Evolutionary conservation across 2,797 vertebrate genomes (phyloP), one percentile per base, ranked within the genome.

Genomic region (Euthynnus affinis): DNA sequence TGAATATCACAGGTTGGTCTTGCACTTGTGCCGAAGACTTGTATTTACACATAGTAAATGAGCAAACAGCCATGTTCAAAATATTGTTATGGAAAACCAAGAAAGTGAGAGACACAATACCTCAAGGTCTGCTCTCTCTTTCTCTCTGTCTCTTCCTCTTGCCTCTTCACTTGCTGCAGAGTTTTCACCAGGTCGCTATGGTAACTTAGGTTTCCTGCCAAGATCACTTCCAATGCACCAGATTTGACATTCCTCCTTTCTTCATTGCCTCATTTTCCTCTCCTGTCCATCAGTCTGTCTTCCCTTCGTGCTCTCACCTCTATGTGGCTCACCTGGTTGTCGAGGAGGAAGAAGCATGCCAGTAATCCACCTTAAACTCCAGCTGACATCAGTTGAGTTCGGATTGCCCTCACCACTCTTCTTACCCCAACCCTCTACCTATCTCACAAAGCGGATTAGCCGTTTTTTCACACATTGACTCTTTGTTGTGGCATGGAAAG

Each of bases 151-250:
- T 51, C 62, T 63, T 56, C 80, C 60, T 73, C 63, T 68, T 25
- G 18, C 42, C 72, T 75, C 60, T 74, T 68, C 46, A 64, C 76
- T 89, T 77, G 80, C 86, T 89, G 87, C 87, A 87, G 84, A 74
- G 81, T 84, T 91, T 94, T 90, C 64, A 79, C 85, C 59, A 72
- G 79, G 93, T 94, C 90, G 90, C 93, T 92, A 94, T 93, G 92
- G 93, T 86, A 94, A 94, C 93, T 88, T 87, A 53, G 73, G 84
- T 83, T 92, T 91, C 87, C 85, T 92, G 88, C 90, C 90, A 93
- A 86, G 75, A 91, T 85, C 83, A 86, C 81, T 88, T 92, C 82
- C 84, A 92, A 72, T 88, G 87, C 88, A 88, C 70, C 85, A 89
- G 82, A 85, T 85, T 84, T 91, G 88, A 91, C 80, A 87, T 88